Evolutionary conservation across 2,113 vertebrate genomes (phyloP).

Genomic region (Parus major): DNA sequence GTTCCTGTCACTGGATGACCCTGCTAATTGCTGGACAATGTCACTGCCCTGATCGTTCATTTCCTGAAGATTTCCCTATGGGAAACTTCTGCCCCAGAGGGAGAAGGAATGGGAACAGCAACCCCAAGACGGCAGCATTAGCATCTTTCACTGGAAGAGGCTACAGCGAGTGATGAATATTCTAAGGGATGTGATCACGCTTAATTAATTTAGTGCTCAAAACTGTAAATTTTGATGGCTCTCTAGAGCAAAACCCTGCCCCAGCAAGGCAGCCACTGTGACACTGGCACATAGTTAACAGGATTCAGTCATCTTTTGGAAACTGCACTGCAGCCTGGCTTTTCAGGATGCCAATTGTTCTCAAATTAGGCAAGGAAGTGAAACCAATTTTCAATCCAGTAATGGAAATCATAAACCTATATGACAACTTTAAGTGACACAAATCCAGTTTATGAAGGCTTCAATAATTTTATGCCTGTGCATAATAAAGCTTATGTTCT

Average conservation of each 20-base stretch:
- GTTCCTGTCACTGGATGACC: neutral
- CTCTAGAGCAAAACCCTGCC: neutral
- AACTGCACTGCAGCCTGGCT: neutral
- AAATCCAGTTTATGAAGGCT: neutral
- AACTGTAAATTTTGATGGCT: neutral
- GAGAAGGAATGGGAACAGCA: neutral
- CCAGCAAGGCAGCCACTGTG: neutral
- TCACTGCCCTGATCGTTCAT: fast-evolving
- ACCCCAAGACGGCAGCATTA: neutral
- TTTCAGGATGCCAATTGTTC: neutral
- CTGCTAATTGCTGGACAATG: neutral
- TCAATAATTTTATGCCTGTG: neutral
- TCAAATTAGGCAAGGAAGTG: neutral
- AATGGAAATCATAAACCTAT: neutral
- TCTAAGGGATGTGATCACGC: neutral
- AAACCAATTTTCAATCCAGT: neutral
- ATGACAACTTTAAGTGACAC: neutral
- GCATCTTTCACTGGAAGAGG: neutral
- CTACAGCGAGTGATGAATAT: neutral
- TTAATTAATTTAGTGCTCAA: neutral
- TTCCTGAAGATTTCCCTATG: neutral
- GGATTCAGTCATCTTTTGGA: neutral
- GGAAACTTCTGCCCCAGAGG: neutral
- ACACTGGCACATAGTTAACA: neutral
- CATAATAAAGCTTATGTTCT: neutral